Evolutionary conservation across 1,140 invertebrate genomes (phyloP).

Genomic region (Penaeus vannamei): DNA sequence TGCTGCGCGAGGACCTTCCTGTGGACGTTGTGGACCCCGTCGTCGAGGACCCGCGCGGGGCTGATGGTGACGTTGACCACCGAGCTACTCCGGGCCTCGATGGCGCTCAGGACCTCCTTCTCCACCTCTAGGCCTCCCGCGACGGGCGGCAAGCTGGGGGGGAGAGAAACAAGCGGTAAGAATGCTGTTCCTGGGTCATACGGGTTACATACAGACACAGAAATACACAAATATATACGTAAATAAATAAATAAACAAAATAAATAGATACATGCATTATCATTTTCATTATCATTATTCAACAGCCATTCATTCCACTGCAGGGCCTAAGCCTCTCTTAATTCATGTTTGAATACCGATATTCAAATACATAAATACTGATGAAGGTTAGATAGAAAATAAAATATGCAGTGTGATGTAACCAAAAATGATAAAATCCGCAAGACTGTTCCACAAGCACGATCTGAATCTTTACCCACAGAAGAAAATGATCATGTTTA

Average conservation of each 20-base stretch:
- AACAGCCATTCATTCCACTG: neutral
- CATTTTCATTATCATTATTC: neutral
- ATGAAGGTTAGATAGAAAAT: too few species aligned
- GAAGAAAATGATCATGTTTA: too few species aligned
- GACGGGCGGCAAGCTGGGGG: conserved; percentile 18
- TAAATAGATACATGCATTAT: neutral
- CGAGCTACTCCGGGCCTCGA: neutral
- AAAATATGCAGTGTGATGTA: too few species aligned
- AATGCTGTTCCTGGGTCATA: neutral
- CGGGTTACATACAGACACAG: neutral
- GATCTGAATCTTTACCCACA: too few species aligned
- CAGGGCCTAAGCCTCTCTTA: neutral
- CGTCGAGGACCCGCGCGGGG: neutral
- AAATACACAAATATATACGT: neutral
- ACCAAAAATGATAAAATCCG: too few species aligned
- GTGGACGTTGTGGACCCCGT: neutral
- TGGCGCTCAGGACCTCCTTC: conserved; percentile 6
- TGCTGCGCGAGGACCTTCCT: neutral
- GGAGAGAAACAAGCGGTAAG: neutral
- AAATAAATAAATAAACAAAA: neutral
- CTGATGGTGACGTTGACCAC: conserved; percentile 28
- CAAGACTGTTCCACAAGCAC: too few species aligned
- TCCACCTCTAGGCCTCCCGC: neutral
- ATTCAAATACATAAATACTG: too few species aligned
- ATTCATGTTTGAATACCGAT: too few species aligned